phyloP scores from a whole-genome alignment of 2,797 vertebrate genomes.

The Bufotes viridis region DNA sequence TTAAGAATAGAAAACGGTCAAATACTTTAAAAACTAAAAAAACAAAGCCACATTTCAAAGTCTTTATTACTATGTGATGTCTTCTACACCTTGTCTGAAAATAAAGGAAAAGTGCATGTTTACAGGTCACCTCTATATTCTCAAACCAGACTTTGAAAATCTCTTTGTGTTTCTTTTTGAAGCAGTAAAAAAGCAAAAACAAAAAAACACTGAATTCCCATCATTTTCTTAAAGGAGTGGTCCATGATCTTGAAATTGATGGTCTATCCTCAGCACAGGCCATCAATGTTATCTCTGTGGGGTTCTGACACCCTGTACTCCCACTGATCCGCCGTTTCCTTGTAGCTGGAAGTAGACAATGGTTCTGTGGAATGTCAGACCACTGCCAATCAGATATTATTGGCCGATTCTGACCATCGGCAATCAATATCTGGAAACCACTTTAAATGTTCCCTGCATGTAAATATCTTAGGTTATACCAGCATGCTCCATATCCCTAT shows the following conservation, averaged over 20 bases:
- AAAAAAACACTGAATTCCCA: background rate
- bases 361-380: too few species aligned
- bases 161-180: constrained; percentile 11
- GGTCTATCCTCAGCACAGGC: too few species aligned
- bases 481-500: background rate
- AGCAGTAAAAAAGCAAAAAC: background rate
- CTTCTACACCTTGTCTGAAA: background rate
- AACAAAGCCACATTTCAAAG: constrained; percentile 2
- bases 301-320: too few species aligned
- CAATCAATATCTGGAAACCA: too few species aligned
- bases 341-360: too few species aligned
- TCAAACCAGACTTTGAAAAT: background rate
- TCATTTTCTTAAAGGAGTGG: background rate
- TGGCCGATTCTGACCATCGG: too few species aligned
- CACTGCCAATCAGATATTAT: too few species aligned
- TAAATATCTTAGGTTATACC: background rate
- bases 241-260: too few species aligned
- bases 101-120: background rate
- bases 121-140: background rate
- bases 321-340: too few species aligned
- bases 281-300: too few species aligned
- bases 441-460: background rate
- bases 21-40: background rate
- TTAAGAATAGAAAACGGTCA: background rate
- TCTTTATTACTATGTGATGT: background rate